Evolutionary conservation across 2,888 invertebrate genomes (phyloP), one percentile per base, ranked within the genome.

Genomic region (Cepaea hortensis): DNA sequence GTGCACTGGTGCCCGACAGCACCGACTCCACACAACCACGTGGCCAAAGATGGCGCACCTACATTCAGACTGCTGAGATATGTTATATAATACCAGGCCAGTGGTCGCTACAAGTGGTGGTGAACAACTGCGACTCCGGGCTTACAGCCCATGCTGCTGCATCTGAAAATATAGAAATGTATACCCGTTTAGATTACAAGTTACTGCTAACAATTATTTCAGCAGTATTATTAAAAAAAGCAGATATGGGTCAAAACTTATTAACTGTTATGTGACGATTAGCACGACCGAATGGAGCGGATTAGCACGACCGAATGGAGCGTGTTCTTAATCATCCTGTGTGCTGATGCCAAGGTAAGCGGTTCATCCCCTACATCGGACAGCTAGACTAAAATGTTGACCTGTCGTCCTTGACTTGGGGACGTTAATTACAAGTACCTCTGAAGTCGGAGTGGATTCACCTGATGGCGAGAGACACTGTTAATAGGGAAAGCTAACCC

Each of bases 11-110:
- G 62, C 20, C n/a, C 7, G 3, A n/a, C 15, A 50, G 79, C 79
- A n/a, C 79, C 23, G 23, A n/a, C 3, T 13, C 3, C 81, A 68
- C 46, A 46, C 3, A 13, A 46, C 46, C 81, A 46, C 68, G 65
- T 81, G 81, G n/a, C 81, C 81, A 81, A n/a, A 68, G 15, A 0
- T 65, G 18, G 23, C 20, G 23, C 68, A 46, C 65, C 81, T 81
- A 81, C 81, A 81, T 68, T 81, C 20, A 18, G 15, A 46, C 55
- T 15, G 20, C 6, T 15, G 48, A 18, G 18, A 77, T 23, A 6
- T 35, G 35, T 18, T 11, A 55, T 9, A 55, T 11, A 9, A 46
- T 35, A 23, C 23, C 65, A 5, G 15, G 65, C 1, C 48, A 81
- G 46, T 15, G 0, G 81, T 3, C 68, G 48, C 46, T 81, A 68